Percentiles rank a stretch among this genome's conserved stretches.
phyloP scores from a whole-genome alignment of 2,113 vertebrate genomes.

The Emydura subglobosa region DNA sequence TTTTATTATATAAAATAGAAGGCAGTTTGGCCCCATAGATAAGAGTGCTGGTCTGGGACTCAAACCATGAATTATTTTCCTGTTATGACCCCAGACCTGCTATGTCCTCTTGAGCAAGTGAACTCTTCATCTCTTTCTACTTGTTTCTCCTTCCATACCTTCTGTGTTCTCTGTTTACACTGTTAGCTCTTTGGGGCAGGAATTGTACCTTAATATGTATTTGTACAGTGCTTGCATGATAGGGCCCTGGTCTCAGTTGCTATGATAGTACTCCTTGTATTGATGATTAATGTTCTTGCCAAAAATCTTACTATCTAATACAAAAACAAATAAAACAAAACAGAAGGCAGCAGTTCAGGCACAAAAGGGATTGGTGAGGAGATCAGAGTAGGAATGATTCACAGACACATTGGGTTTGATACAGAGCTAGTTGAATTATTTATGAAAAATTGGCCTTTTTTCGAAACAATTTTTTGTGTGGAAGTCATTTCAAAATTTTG shows the following conservation, averaged over 20 bases:
- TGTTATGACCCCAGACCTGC: not conserved
- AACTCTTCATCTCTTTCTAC: not conserved
- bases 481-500: not conserved
- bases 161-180: not conserved
- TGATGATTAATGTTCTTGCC: not conserved
- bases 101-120: not conserved
- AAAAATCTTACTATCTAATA: not conserved
- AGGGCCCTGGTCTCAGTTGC: not conserved
- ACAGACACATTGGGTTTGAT: not conserved
- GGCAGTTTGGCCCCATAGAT: not conserved
- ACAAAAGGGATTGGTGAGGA: not conserved
- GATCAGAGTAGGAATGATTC: fast-evolving
- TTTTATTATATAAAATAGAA: not conserved
- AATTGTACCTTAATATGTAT: not conserved
- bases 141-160: too few relatives aligned
- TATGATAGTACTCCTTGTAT: not conserved
- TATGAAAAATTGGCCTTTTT: not conserved
- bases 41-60: not conserved
- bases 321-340: not conserved
- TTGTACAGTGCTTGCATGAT: not conserved
- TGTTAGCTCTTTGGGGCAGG: not conserved
- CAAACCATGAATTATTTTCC: not conserved
- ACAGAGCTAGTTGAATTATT: not conserved
- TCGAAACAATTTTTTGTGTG: not conserved
- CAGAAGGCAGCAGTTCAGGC: not conserved